These are phyloP conservation scores for Syngnathus scovelli DNA, from an alignment of 2,113 vertebrate species.

Conservation along the genomic window DNA sequence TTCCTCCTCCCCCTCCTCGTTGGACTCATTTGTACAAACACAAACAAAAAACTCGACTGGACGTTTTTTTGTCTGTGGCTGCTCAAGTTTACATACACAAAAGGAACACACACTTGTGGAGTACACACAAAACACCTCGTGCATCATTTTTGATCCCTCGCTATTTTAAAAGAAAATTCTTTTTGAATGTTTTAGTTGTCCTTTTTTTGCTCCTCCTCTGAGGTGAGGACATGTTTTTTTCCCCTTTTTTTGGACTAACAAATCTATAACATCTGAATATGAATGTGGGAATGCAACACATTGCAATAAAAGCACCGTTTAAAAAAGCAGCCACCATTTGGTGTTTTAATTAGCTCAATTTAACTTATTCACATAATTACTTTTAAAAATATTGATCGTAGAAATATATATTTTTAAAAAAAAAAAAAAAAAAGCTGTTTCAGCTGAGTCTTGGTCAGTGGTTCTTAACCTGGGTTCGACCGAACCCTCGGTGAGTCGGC, in stretches of 20 bases:
- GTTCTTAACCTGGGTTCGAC: no score
- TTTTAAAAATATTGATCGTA: background rate
- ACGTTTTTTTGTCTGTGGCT: conserved; percentile 69
- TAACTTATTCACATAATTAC: background rate
- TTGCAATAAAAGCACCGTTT: conserved; percentile 81
- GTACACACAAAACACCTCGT: conserved; percentile 68
- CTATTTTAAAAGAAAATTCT: background rate
- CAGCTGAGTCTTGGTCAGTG: no score
- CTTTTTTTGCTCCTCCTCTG: conserved; percentile 54
- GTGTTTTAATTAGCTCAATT: background rate
- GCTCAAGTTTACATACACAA: conserved; percentile 67
- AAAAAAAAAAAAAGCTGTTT: no score
- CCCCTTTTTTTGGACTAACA: conserved; percentile 67
- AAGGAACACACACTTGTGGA: conserved; percentile 46
- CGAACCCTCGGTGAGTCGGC: no score
- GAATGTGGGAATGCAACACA: conserved; percentile 82
- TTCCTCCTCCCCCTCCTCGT: background rate
- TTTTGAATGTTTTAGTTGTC: conserved; percentile 4
- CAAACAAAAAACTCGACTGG: conserved; percentile 55
- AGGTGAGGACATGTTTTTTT: conserved; percentile 56
- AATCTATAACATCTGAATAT: conserved; percentile 75
- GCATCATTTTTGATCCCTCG: conserved; percentile 59
- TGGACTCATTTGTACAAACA: conserved; percentile 39
- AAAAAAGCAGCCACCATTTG: conserved; percentile 50
- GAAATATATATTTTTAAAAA: no score